A percentile compares a stretch with the other conserved stretches of the same genome.
phyloP scores from a whole-genome alignment of 1,140 invertebrate species.

The Meloidogyne chitwoodi region DNA sequence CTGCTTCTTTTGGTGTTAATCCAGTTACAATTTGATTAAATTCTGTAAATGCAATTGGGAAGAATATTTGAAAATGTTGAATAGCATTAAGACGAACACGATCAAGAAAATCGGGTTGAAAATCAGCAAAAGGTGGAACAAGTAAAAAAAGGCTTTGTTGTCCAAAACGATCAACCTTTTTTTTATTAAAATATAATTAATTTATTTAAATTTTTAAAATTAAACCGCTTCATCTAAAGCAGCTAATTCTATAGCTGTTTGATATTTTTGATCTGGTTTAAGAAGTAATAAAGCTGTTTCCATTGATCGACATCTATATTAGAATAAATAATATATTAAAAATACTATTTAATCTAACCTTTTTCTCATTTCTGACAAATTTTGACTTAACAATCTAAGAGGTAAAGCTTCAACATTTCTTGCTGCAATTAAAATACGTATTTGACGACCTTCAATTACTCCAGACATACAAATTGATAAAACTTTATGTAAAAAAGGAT shows the following conservation, averaged over 20 bases:
- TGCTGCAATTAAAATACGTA: constrained; percentile 24
- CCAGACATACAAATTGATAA: background rate
- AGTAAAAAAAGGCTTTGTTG: constrained; percentile 52
- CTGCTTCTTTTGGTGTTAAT: background rate
- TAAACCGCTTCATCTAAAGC: constrained; percentile 55
- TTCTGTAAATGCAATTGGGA: constrained; percentile 57
- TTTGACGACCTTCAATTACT: background rate
- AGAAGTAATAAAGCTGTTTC: constrained; percentile 44
- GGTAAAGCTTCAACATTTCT: constrained; percentile 32
- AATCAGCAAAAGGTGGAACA: constrained; percentile 56
- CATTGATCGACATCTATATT: constrained; percentile 44
- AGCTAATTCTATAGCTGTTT: constrained; percentile 33
- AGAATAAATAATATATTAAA: background rate
- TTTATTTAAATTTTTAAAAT: background rate
- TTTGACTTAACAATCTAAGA: constrained; percentile 31
- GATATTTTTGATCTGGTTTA: constrained; percentile 9
- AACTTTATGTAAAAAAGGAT: background rate
- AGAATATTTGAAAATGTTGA: constrained; percentile 57
- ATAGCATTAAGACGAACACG: constrained; percentile 56
- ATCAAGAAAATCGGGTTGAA: constrained; percentile 57
- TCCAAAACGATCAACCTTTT: constrained; percentile 51
- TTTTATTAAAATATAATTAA: no score
- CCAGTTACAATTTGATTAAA: constrained; percentile 49
- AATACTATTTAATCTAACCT: constrained; percentile 19
- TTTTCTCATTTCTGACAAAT: constrained; percentile 51